A percentile compares a stretch with the other conserved stretches of the same genome.
Conservation (phyloP, 2,888 invertebrate species). For the Drosophila birchii region DNA sequence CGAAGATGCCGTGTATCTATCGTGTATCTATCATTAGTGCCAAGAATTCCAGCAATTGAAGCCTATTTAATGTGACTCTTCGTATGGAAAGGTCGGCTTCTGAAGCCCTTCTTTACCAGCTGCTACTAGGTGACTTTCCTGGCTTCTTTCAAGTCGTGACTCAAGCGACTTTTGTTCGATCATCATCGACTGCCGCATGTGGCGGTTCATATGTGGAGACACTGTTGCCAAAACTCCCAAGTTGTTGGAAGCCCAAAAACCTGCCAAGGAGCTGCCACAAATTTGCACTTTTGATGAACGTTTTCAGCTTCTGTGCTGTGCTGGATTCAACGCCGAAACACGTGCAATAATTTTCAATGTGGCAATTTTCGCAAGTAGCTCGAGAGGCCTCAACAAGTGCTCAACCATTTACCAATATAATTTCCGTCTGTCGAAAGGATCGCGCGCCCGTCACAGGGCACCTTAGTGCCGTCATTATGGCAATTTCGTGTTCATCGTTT, state of each 20-base stretch:
- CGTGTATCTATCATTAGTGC: too few species aligned
- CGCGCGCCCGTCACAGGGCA: conserved; percentile 28
- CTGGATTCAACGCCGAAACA: conserved; percentile 55
- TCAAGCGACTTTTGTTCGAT: conserved; percentile 60
- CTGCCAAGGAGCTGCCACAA: conserved; percentile 62
- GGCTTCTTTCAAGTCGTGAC: conserved; percentile 58
- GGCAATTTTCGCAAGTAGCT: conserved; percentile 59
- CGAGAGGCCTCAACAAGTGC: conserved; percentile 69
- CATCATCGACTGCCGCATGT: conserved; percentile 31
- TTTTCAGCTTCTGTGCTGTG: conserved; percentile 52
- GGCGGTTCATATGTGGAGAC: conserved; percentile 9
- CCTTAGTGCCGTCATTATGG: conserved; percentile 77
- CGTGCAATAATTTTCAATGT: conserved; percentile 61
- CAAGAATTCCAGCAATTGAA: conserved; percentile 2
- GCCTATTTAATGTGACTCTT: conserved; percentile 36
- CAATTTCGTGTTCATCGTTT: conserved; percentile 79
- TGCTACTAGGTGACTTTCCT: not conserved
- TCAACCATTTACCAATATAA: conserved; percentile 66
- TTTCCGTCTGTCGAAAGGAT: conserved; percentile 41
- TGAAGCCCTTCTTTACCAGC: not conserved
- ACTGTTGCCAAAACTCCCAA: conserved; percentile 1
- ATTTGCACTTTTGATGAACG: conserved; percentile 69
- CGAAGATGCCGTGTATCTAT: not conserved
- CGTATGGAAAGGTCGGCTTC: not conserved
- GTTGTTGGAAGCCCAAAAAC: conserved; percentile 10